Evolutionary conservation across 1,140 invertebrate species (phyloP), one percentile per base, ranked within the genome.

Genomic region (Ceratoteleas bidentatus): DNA sequence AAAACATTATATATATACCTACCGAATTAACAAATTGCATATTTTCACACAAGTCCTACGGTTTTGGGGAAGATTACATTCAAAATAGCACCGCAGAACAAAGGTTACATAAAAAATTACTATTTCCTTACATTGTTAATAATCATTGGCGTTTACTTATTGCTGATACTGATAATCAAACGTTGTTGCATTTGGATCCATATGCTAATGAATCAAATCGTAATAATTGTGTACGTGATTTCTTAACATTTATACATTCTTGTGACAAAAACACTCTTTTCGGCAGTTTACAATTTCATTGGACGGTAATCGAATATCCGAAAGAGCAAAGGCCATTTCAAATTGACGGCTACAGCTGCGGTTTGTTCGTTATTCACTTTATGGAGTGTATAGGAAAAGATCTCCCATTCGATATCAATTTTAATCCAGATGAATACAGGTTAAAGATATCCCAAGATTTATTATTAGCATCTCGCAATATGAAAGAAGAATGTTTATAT

Each of bases 311-410:
- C 0, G 36, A 38, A 11, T 10, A 0, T 58, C 34, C n/a, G n/a
- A n/a, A n/a, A n/a, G n/a, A n/a, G n/a, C 36, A 40, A 58, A 58
- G 34, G 40, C 34, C 56, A 40, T 58, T 16, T 58, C 14, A 56
- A 36, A 56, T 13, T 32, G 34, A 56, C 36, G 13, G 33, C 0
- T 4, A 36, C 10, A 56, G 24, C 36, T 56, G 53, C 13, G 53
- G 53, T 0, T 24, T 56, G 14, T 56, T n/a, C 36, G 10, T 14
- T 33, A 16, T 58, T 10, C 16, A 58, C 40, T 58, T 15, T 11
- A 58, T 58, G 56, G 34, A 58, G 3, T 40, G 56, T 15, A 58
- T 58, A 11, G 38, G 13, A 40, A 6, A 10, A 10, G 13, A 58
- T 24, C 1, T 40, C 14, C 11, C 13, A 6, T 58, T 13, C 4